A percentile compares a stretch with the other conserved stretches of the same genome.
Evolutionary conservation across 1,140 invertebrate species (phyloP).

Genomic region (Procambarus clarkii): DNA sequence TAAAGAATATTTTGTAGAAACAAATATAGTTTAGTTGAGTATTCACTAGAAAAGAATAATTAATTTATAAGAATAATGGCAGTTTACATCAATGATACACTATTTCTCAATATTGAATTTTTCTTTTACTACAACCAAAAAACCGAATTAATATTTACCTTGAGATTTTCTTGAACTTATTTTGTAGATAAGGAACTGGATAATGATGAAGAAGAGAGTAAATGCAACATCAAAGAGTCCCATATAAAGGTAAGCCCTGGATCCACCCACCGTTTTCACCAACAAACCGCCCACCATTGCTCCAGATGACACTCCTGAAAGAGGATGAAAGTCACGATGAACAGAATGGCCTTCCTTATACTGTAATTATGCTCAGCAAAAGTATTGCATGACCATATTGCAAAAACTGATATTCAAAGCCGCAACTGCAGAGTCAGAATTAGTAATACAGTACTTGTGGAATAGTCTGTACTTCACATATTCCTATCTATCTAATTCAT

Average conservation of each 20-base stretch:
- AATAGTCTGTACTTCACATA: background rate
- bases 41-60: no score
- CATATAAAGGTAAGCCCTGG: conserved; percentile 35
- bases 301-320: conserved; percentile 25
- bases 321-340: background rate
- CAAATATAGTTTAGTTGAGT: no score
- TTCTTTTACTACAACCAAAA: background rate
- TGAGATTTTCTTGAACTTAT: background rate
- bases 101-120: no score
- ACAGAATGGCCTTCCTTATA: no score
- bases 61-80: no score
- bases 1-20: no score
- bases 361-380: background rate
- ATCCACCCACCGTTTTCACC: conserved; percentile 20
- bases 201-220: conserved; percentile 8
- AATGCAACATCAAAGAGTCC: conserved; percentile 17
- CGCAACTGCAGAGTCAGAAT: background rate
- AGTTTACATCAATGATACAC: no score
- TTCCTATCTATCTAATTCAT: background rate
- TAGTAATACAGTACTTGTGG: no score
- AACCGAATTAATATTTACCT: background rate
- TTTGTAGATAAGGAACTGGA: conserved; percentile 1
- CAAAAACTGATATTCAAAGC: background rate
- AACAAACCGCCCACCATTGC: conserved; percentile 31
- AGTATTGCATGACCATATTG: background rate